phyloP scores from a whole-genome alignment of 2,113 vertebrate species.

The Podarcis muralis region DNA sequence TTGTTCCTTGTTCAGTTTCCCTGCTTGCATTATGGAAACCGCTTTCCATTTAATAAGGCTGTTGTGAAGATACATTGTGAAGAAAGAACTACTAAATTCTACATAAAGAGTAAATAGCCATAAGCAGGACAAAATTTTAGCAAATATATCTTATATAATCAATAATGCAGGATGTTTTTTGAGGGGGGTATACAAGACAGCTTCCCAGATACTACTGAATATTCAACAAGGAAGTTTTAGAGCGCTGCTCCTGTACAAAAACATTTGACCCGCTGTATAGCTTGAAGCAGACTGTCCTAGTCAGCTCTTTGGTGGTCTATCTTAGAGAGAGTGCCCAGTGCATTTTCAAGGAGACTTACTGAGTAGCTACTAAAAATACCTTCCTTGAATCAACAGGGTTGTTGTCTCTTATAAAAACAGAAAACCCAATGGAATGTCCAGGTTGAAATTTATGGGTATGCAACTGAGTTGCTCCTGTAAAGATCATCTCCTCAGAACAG shows the following conservation, averaged over 20 bases:
- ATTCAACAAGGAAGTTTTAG: background rate
- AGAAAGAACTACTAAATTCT: background rate
- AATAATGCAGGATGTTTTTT: background rate
- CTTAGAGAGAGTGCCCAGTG: background rate
- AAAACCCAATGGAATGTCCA: background rate
- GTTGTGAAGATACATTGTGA: background rate
- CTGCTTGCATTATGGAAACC: background rate
- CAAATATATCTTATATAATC: background rate
- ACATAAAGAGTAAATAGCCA: background rate
- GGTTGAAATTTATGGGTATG: constrained; percentile 19
- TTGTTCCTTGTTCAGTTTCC: background rate
- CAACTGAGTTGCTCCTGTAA: background rate
- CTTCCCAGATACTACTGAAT: background rate
- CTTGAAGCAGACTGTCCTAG: background rate
- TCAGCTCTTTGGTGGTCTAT: background rate
- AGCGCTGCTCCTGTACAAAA: background rate
- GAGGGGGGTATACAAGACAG: background rate
- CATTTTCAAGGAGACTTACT: background rate
- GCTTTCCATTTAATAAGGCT: background rate
- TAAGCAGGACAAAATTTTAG: background rate
- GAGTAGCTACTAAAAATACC: constrained; percentile 64
- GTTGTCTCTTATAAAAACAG: constrained; percentile 62
- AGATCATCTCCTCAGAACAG: background rate
- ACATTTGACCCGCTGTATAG: background rate
- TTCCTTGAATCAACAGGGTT: constrained; percentile 36